Percentiles rank a stretch among this genome's conserved stretches.
Evolutionary conservation across 2,113 vertebrate genomes (phyloP).

Genomic region (Myodes glareolus): DNA sequence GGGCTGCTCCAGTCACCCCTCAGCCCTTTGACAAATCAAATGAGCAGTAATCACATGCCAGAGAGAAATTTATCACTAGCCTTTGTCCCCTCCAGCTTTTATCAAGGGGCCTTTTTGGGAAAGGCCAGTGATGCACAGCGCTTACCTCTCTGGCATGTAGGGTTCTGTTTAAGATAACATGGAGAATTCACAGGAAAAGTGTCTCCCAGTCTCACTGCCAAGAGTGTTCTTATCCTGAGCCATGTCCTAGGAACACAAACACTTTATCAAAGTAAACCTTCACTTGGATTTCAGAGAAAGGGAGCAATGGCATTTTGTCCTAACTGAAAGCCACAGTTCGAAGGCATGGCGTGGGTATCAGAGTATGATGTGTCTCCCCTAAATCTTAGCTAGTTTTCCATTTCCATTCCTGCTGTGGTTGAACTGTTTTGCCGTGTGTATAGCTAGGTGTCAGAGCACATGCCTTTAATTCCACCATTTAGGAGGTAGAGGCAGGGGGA

Average conservation of each 20-base stretch:
- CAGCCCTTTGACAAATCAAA: neutral
- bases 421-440: neutral
- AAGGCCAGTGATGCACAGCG: neutral
- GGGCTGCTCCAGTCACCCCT: neutral
- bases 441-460: neutral
- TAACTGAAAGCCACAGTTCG: neutral
- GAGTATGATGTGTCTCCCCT: neutral
- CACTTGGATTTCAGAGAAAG: neutral
- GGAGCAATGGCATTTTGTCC: neutral
- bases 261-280: neutral
- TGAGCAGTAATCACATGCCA: neutral
- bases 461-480: neutral
- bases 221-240: neutral
- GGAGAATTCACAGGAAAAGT: neutral
- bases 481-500: neutral
- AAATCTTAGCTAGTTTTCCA: neutral
- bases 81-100: neutral
- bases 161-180: neutral
- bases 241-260: neutral
- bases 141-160: neutral
- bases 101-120: neutral
- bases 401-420: neutral
- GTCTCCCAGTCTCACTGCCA: neutral
- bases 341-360: neutral
- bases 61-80: conserved; percentile 6